Conservation (phyloP, 2,797 vertebrate genomes). For the Pseudomugil tenellus region DNA sequence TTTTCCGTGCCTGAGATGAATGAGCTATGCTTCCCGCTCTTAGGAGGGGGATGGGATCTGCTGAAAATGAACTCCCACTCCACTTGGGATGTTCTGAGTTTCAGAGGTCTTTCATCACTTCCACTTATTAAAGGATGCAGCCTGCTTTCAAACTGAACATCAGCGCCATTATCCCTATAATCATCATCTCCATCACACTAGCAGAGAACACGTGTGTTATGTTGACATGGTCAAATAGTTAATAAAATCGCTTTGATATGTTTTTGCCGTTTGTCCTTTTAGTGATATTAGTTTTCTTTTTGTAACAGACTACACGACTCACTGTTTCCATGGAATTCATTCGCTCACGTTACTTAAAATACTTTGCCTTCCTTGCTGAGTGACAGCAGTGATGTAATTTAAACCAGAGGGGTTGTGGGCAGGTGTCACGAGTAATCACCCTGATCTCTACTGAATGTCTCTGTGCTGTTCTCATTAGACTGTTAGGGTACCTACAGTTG, state of each 20-base stretch:
- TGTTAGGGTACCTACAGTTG: slow-evolving; percentile 30
- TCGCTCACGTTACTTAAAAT: slow-evolving; percentile 60
- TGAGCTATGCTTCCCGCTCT: slow-evolving; percentile 32
- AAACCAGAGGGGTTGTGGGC: slow-evolving; percentile 58
- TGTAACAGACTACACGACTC: slow-evolving; percentile 29
- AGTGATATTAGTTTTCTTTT: slow-evolving; percentile 10
- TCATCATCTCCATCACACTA: not conserved
- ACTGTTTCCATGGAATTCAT: slow-evolving; percentile 51
- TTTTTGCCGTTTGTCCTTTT: slow-evolving; percentile 15
- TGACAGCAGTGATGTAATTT: slow-evolving; percentile 68
- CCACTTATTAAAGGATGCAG: slow-evolving; percentile 2
- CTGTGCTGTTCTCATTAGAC: slow-evolving; percentile 56
- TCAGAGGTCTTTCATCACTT: slow-evolving; percentile 27
- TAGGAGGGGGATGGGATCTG: slow-evolving; percentile 22
- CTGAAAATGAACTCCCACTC: slow-evolving; percentile 9
- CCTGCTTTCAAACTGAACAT: not conserved
- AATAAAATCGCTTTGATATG: not conserved
- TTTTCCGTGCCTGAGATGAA: slow-evolving; percentile 43
- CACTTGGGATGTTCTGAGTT: slow-evolving; percentile 17
- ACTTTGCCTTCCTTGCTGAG: slow-evolving; percentile 55
- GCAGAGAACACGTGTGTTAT: not conserved
- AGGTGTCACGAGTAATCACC: slow-evolving; percentile 58
- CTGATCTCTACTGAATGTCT: slow-evolving; percentile 51
- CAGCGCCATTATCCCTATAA: not conserved
- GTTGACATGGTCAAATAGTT: not conserved